A percentile compares a stretch with the other conserved stretches of the same genome.
Evolutionary conservation across 2,888 invertebrate species (phyloP).

Genomic region (Phortica magna): DNA sequence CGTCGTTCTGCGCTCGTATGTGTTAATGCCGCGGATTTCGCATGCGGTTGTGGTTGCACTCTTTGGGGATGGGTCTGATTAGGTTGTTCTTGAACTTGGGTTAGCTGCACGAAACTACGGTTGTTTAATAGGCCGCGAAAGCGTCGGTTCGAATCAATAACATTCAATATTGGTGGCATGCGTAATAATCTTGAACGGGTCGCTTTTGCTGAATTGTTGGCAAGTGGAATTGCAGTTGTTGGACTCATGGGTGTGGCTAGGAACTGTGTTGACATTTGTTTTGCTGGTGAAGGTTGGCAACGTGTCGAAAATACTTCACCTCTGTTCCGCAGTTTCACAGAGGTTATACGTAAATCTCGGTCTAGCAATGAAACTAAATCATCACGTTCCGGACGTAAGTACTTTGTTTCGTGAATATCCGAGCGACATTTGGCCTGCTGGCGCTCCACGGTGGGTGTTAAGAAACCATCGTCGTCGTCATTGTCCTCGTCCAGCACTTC

Average conservation of each 20-base stretch:
- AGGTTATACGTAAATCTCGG: constrained; percentile 65
- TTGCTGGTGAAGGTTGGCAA: constrained; percentile 16
- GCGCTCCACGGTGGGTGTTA: constrained; percentile 58
- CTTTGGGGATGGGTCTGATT: constrained; percentile 70
- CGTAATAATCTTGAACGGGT: constrained; percentile 55
- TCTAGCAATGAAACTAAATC: constrained; percentile 56
- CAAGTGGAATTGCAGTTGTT: background rate
- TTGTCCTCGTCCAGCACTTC: constrained; percentile 54
- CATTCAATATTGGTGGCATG: constrained; percentile 77
- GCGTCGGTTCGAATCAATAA: constrained; percentile 69
- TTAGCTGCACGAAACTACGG: constrained; percentile 74
- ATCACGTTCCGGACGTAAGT: constrained; percentile 49
- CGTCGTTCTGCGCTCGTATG: constrained; percentile 53
- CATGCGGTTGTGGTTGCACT: constrained; percentile 55
- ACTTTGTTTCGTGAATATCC: constrained; percentile 23
- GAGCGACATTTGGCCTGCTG: constrained; percentile 28
- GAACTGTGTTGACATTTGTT: constrained; percentile 25
- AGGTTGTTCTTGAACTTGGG: constrained; percentile 65
- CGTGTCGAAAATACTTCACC: constrained; percentile 46
- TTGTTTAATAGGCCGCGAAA: constrained; percentile 69
- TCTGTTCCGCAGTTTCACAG: constrained; percentile 64
- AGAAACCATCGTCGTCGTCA: constrained; percentile 57
- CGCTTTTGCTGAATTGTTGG: constrained; percentile 60
- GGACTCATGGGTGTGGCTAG: constrained; percentile 15
- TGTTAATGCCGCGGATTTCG: constrained; percentile 72